Evolutionary conservation across 2,113 vertebrate genomes (phyloP), one percentile per base, ranked within the genome.

Genomic region (Spheniscus mendiculus): DNA sequence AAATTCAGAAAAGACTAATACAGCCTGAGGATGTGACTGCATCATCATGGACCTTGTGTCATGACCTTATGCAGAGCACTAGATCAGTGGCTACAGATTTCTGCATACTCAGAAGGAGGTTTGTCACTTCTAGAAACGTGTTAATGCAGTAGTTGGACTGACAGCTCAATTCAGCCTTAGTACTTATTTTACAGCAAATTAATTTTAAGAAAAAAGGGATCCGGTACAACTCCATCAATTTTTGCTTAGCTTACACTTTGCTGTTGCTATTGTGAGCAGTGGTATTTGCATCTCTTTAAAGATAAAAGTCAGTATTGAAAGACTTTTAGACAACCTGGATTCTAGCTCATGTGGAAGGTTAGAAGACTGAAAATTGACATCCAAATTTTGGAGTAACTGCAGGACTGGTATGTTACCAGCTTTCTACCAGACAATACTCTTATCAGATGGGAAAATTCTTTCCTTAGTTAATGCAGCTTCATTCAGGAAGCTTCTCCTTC

Each of bases 181-280:
- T 32, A 44, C 40, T 83, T 80, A 56, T 62, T 85, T 90, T 63
- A 78, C 32, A 67, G 32, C 11, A 83, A 83, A 58, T 4, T 45
- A 34, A 29, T 47, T 62, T 17, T 10, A 38, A 73, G 27, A 45
- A 74, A 67, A 80, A 52, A 34, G 2, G 12, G 23, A 89, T 17
- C 21, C 14, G n/a, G 12, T 30, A 36, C 27, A 87, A 81, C 26
- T 59, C 53, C 36, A 73, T 34, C 23, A 15, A 4, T 47, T 93
- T 71, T 53, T 77, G 20, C 49, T 74, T 67, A 74, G 55, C 47
- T 94, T 78, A 83, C 3, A 1, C 25, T 91, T 66, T 71, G 47
- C 69, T 78, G 30, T 8, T 81, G 27, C 4, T 34, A 67, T 23
- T 0, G 0, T 19, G 5, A 73, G 50, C 58, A 79, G 25, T 42